These are phyloP conservation scores for Chrysolina americana DNA, from an alignment of 2,888 invertebrate genomes.

Conservation along the genomic window DNA sequence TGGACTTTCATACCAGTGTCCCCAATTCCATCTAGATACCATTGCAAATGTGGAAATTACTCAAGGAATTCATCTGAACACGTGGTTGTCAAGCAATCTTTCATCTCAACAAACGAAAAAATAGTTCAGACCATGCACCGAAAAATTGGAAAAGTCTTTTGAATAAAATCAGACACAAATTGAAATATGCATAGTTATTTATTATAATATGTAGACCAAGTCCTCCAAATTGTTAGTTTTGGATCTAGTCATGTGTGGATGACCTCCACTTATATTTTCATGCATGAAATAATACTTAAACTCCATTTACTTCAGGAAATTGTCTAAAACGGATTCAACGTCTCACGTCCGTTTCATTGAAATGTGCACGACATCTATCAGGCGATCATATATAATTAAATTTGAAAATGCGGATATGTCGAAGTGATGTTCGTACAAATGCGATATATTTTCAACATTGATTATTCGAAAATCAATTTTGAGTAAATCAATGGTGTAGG, in stretches of 20 bases:
- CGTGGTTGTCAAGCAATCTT: no score
- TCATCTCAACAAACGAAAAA: no score
- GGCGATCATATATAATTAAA: not conserved
- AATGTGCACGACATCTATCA: not conserved
- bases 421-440: no score
- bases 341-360: not conserved
- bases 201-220: not conserved
- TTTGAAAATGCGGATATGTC: not conserved
- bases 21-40: no score
- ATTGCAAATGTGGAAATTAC: no score
- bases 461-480: no score
- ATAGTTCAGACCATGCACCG: no score
- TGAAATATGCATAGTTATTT: not conserved
- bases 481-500: no score
- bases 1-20: no score
- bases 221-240: not conserved
- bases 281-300: constrained; percentile 30
- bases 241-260: constrained; percentile 5
- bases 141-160: not conserved
- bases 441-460: no score
- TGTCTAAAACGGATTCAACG: not conserved
- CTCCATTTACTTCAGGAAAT: constrained; percentile 37
- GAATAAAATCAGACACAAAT: not conserved
- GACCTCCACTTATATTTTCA: constrained; percentile 27
- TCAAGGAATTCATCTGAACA: no score